phyloP scores from a whole-genome alignment of 2,797 vertebrate genomes.

The Manis javanica region DNA sequence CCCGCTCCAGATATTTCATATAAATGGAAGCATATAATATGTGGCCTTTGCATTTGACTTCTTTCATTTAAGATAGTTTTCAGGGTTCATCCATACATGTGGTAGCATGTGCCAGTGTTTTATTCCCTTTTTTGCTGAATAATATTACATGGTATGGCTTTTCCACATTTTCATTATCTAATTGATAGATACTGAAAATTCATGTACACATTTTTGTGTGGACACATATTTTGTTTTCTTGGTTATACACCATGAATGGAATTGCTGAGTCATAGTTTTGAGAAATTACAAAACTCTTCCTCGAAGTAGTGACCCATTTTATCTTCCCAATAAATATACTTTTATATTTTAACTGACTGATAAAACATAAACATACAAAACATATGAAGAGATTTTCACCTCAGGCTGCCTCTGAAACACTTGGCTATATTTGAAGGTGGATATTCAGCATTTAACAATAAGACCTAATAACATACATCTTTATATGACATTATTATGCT shows the following conservation, averaged over 20 bases:
- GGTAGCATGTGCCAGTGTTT: background rate
- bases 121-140: background rate
- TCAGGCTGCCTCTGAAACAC: constrained; percentile 20
- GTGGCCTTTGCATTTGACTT: background rate
- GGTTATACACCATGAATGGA: background rate
- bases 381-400: background rate
- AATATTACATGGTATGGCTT: background rate
- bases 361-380: background rate
- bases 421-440: constrained; percentile 28
- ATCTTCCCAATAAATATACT: background rate
- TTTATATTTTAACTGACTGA: background rate
- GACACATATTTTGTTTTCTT: background rate
- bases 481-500: constrained; percentile 40
- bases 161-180: background rate
- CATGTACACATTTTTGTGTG: background rate
- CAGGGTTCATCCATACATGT: background rate
- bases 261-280: constrained; percentile 20
- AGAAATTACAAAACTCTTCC: background rate
- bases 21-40: background rate
- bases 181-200: background rate
- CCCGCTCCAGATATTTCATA: background rate
- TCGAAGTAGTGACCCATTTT: constrained; percentile 5
- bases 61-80: background rate
- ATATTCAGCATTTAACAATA: constrained; percentile 58
- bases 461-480: constrained; percentile 33